Evolutionary conservation across 2,797 vertebrate species (phyloP), one percentile per base, ranked within the genome.

Genomic region (Hapalemur alaotrensis): DNA sequence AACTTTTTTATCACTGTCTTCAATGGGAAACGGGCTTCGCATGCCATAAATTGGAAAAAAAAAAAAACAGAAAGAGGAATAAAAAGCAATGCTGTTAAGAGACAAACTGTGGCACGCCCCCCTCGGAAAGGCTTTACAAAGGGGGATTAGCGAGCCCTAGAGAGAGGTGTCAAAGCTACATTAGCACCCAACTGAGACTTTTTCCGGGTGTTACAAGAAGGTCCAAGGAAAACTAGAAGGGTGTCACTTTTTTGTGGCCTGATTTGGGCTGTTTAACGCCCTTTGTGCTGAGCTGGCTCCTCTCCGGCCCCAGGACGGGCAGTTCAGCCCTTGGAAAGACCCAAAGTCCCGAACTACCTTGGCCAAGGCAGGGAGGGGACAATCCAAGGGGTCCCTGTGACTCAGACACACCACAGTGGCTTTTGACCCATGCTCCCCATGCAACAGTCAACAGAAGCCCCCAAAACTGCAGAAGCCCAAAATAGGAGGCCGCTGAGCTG

Each of bases 1-100:
- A 67, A 38, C 13, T 35, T 80, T 48, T 5, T 38, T 32, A 17
- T 54, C 6, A 38, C 38, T 15, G 59, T 20, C 41, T 52, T 54
- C 25, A 67, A 23, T 35, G 48, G 43, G 80, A 89, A 82, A 52
- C 28, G 1, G 59, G 28, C 30, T 9, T 57, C 32, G 13, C 28
- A 8, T 35, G 38, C 25, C 61, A 28, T 43, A n/a, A 63, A 54
- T 65, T 65, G 32, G 17, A 32, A 17, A 30, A 32, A n/a, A 43
- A 35, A 84, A 87, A 85, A 46, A 25, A 57, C 52, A 10, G n/a
- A 50, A 89, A 89, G 67, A 86, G 5, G 23, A 43, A 52, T 43
- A 23, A 63, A 75, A 65, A 41, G 6, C 17, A 38, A 52, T 4
- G 9, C 65, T 2, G 22, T 38, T 73, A n/a, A 38, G 28, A 72